Base-by-base conservation (phyloP, 2,113 vertebrate genomes). In the Lanius ludovicianus region DNA sequence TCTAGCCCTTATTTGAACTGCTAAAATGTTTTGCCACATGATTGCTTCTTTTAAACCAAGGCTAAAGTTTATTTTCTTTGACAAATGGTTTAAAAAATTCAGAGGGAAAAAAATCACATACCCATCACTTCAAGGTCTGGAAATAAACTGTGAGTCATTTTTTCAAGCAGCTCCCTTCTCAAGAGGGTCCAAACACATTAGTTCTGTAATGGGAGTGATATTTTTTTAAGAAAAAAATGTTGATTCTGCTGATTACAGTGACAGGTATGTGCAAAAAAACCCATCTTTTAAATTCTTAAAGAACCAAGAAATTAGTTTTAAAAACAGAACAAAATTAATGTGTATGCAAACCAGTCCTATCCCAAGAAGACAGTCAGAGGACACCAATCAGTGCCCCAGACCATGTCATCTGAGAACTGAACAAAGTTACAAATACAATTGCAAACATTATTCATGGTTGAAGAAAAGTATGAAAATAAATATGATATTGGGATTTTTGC, bases 111-210 rank as follows among this genome's bases (percentile, higher is more conserved):
- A 68, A 89, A 27, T 35, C 67, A 77, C 17, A 70, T 24, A 28
- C 18, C 11, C 59, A 80, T 80, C 55, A 69, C 63, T 88, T 84
- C 77, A 71, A 76, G 57, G 15, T 70, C 73, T 82, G 73, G 75
- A 94, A 95, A 82, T 53, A 87, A 80, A 76, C 44, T 55, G 35
- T 85, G 79, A 90, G 59, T 79, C 31, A 37, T 84, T 97, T 71
- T 78, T 88, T 64, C 63, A 90, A 89, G 42, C 17, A 33, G 21
- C 11, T 57, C 23, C 63, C 31, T 57, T 89, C 73, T 87, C 80
- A 71, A 57, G 55, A 12, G 39, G 15, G 28, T 53, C 59, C 53
- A 90, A 68, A 71, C 25, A 90, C 13, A 42, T 56, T 37, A 68
- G 30, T 44, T 56, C 59, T 49, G 20, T 47, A 92, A 64, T 5